These are phyloP conservation scores for Vulpes vulpes DNA, from an alignment of 2,113 vertebrate species.

Conservation along the genomic window DNA sequence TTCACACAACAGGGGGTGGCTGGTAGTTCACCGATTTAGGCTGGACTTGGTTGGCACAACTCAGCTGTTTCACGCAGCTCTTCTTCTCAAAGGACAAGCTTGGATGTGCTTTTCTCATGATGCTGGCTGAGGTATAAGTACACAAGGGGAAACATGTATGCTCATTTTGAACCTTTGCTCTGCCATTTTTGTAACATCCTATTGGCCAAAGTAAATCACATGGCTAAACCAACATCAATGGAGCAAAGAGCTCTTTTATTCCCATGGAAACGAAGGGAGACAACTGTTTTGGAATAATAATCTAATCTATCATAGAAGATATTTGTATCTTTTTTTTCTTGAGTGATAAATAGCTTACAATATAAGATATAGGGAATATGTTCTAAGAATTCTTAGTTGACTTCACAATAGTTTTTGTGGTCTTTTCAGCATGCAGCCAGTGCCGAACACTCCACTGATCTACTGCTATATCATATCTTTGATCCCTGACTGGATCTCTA, in stretches of 20 bases:
- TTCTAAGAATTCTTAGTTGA: not conserved
- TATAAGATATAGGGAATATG: not conserved
- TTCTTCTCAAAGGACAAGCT: not conserved
- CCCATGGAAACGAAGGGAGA: not conserved
- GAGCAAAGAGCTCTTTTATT: not conserved
- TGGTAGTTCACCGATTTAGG: not conserved
- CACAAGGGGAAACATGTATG: not conserved
- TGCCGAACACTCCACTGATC: not conserved
- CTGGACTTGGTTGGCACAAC: not conserved
- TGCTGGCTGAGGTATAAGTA: not conserved
- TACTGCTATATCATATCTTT: not conserved
- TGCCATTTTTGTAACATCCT: not conserved
- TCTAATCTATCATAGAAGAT: not conserved
- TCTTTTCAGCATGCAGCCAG: not conserved
- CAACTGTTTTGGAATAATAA: not conserved
- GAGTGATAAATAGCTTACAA: not conserved
- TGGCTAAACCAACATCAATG: not conserved
- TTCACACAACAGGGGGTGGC: not conserved
- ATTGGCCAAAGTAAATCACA: not conserved
- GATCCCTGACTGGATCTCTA: not conserved
- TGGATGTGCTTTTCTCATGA: not conserved
- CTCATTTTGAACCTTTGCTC: not conserved
- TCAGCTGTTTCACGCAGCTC: not conserved
- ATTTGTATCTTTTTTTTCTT: not conserved
- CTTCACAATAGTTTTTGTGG: not conserved